Percentiles rank a stretch among this genome's conserved stretches.
phyloP scores from a whole-genome alignment of 2,113 vertebrate genomes.

The Takifugu bimaculatus region DNA sequence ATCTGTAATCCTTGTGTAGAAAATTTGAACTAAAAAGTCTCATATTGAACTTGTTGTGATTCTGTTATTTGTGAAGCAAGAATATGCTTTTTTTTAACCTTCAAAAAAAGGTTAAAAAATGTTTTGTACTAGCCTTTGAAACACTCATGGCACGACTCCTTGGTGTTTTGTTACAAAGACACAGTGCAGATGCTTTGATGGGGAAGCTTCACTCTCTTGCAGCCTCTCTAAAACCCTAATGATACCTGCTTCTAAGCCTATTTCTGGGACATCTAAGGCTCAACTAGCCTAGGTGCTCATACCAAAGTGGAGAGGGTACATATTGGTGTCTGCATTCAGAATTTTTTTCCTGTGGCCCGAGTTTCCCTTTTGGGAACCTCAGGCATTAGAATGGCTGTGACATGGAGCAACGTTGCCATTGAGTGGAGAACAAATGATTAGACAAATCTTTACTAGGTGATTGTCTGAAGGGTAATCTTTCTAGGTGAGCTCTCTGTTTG shows the following conservation, averaged over 20 bases:
- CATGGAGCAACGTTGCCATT: slow-evolving; percentile 54
- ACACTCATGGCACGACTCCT: not conserved
- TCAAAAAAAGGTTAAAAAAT: no score
- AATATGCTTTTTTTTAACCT: no score
- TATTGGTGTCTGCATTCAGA: slow-evolving; percentile 29
- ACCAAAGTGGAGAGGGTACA: slow-evolving; percentile 37
- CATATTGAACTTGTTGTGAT: no score
- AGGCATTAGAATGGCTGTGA: not conserved
- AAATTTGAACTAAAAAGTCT: no score
- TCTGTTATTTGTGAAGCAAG: no score
- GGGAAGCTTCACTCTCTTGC: slow-evolving; percentile 23
- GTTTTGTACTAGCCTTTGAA: not conserved
- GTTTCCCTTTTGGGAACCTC: not conserved
- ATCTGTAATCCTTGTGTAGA: no score
- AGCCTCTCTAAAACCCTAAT: slow-evolving; percentile 53
- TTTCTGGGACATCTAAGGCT: slow-evolving; percentile 66
- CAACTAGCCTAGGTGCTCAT: slow-evolving; percentile 56
- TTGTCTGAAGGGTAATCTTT: not conserved
- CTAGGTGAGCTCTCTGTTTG: not conserved
- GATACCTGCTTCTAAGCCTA: slow-evolving; percentile 53
- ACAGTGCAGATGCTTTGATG: slow-evolving; percentile 53
- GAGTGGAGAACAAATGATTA: slow-evolving; percentile 21
- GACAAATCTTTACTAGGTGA: not conserved
- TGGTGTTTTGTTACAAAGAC: slow-evolving; percentile 50
- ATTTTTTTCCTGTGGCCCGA: slow-evolving; percentile 12